A percentile compares a stretch with the other conserved stretches of the same genome.
phyloP scores from a whole-genome alignment of 2,797 vertebrate genomes.

The Sus cebifrons region DNA sequence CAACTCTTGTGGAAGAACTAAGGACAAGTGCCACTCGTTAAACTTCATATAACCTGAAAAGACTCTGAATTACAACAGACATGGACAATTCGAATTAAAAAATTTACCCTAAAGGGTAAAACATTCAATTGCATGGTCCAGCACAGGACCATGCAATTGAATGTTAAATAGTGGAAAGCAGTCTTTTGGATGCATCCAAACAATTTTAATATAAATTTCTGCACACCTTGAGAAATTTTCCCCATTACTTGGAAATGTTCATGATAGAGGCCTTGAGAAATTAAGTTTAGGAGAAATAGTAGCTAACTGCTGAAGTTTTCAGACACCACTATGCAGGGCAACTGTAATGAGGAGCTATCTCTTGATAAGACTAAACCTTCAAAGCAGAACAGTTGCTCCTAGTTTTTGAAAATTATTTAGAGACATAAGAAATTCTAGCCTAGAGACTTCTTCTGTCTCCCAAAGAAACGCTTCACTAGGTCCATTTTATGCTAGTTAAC shows the following conservation, averaged over 20 bases:
- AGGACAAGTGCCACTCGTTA: neutral
- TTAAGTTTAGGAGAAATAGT: neutral
- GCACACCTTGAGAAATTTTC: neutral
- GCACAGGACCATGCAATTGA: neutral
- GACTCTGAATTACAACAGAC: conserved; percentile 8
- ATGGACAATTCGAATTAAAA: neutral
- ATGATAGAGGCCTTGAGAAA: conserved; percentile 15
- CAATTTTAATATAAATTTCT: conserved; percentile 34
- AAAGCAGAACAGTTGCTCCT: conserved; percentile 29
- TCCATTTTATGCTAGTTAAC: neutral
- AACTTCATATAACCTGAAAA: conserved; percentile 52
- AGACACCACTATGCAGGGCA: neutral
- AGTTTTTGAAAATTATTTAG: conserved; percentile 13
- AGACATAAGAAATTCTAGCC: neutral
- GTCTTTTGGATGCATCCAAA: conserved; percentile 56
- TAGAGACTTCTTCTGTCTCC: neutral
- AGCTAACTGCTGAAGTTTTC: conserved; percentile 37
- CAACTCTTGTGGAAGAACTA: neutral
- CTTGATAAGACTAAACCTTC: neutral
- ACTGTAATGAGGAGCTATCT: neutral
- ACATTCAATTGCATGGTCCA: too few species aligned
- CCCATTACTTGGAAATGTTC: conserved; percentile 8
- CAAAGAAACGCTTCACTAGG: neutral
- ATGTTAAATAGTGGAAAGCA: conserved; percentile 39
- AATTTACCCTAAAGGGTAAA: conserved; percentile 36